phyloP scores from a whole-genome alignment of 2,113 vertebrate species.

The Ailurus styani region DNA sequence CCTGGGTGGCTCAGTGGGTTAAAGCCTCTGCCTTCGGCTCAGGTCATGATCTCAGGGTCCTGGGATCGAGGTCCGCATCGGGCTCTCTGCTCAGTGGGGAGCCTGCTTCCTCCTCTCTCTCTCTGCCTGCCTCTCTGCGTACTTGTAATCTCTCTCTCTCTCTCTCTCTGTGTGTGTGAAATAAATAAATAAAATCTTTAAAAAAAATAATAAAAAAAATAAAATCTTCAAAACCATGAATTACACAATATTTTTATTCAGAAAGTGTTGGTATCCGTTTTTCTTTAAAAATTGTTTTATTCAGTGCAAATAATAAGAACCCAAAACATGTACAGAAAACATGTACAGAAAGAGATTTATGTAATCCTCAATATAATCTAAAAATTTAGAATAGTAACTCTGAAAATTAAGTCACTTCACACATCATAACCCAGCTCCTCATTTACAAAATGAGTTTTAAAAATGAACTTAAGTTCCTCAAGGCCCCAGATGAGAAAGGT shows the following conservation, averaged over 20 bases:
- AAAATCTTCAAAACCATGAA: neutral
- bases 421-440: neutral
- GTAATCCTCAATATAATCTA: constrained; percentile 8
- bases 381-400: neutral
- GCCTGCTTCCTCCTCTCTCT: too few relatives aligned
- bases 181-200: too few relatives aligned
- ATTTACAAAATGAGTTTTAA: neutral
- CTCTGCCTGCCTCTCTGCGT: too few relatives aligned
- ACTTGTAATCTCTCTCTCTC: too few relatives aligned
- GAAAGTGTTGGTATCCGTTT: neutral
- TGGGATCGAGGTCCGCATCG: too few relatives aligned
- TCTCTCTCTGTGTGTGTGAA: too few relatives aligned
- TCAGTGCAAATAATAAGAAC: neutral
- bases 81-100: too few relatives aligned
- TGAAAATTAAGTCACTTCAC: neutral
- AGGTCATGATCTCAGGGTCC: too few relatives aligned
- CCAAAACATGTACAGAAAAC: neutral
- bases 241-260: neutral
- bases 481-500: neutral
- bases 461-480: constrained; percentile 19
- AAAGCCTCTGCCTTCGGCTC: too few relatives aligned
- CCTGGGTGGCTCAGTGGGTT: too few relatives aligned
- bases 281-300: neutral
- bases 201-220: neutral
- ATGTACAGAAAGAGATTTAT: neutral